A percentile compares a stretch with the other conserved stretches of the same genome.
These are phyloP conservation scores for Stegastes partitus DNA, from an alignment of 2,113 vertebrate species.

Conservation along the genomic window DNA sequence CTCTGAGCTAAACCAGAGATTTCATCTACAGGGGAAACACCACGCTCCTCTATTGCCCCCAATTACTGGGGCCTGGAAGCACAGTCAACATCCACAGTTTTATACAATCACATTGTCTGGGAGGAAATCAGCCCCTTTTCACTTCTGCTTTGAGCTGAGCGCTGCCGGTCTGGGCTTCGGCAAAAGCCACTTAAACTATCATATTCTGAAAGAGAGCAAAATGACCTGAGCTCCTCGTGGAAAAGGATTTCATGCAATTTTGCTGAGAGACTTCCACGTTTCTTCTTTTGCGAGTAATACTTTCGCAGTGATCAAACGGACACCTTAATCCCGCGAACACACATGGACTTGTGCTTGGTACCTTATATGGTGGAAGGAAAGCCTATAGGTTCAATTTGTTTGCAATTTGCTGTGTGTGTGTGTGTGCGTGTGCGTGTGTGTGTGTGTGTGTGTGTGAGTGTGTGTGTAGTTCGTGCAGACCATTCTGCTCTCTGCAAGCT, in stretches of 20 bases:
- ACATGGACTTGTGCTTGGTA: constrained; percentile 29
- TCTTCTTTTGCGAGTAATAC: constrained; percentile 59
- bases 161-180: constrained; percentile 34
- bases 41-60: constrained; percentile 67
- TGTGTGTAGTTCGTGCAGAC: constrained; percentile 31
- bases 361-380: constrained; percentile 47
- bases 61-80: constrained; percentile 72
- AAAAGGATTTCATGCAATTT: constrained; percentile 68
- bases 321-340: constrained; percentile 56
- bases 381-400: constrained; percentile 66
- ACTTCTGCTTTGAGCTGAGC: constrained; percentile 40
- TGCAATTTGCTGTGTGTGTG: constrained; percentile 44
- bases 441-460: constrained; percentile 19
- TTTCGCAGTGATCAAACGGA: constrained; percentile 58
- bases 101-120: constrained; percentile 69
- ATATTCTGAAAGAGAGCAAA: constrained; percentile 59
- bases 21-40: constrained; percentile 73
- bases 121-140: constrained; percentile 70
- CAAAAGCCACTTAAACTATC: constrained; percentile 74
- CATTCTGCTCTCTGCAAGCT: constrained; percentile 62
- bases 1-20: constrained; percentile 62
- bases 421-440: constrained; percentile 27
- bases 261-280: constrained; percentile 31
- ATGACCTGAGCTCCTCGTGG: constrained; percentile 59
- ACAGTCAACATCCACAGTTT: constrained; percentile 68